Percentiles rank a stretch among this genome's conserved stretches.
Conservation (phyloP, 2,113 vertebrate species). For the Prietella phreatophila region DNA sequence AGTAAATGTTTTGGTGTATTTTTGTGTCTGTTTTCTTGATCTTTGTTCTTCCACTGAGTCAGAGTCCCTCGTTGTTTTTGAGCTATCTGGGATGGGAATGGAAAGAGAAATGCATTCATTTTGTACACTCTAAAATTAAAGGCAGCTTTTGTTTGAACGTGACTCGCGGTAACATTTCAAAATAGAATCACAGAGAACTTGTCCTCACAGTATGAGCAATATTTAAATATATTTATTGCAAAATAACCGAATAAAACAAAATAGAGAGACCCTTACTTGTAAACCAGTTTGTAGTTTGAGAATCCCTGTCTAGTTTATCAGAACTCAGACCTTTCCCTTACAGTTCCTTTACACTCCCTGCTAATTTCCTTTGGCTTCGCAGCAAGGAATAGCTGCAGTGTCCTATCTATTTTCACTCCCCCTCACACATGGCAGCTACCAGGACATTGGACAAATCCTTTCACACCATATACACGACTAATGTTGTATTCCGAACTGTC, state of each 20-base stretch:
- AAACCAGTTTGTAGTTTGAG: neutral
- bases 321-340: neutral
- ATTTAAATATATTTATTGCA: neutral
- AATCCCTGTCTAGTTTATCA: neutral
- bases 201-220: neutral
- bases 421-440: conserved; percentile 24
- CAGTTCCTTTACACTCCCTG: neutral
- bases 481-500: neutral
- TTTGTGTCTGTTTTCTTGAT: neutral
- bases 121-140: neutral
- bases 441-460: conserved; percentile 10
- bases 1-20: neutral
- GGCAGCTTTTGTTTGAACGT: neutral
- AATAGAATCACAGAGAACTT: neutral
- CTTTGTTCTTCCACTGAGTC: neutral
- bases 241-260: neutral
- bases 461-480: conserved; percentile 15
- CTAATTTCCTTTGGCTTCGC: neutral
- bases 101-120: neutral
- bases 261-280: neutral
- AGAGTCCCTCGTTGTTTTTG: neutral
- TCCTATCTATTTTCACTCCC: conserved; percentile 22
- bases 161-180: neutral
- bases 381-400: conserved; percentile 4
- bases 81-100: neutral